These are phyloP conservation scores for Oreochromis aureus DNA, from an alignment of 2,113 vertebrate species.

Conservation along the genomic window DNA sequence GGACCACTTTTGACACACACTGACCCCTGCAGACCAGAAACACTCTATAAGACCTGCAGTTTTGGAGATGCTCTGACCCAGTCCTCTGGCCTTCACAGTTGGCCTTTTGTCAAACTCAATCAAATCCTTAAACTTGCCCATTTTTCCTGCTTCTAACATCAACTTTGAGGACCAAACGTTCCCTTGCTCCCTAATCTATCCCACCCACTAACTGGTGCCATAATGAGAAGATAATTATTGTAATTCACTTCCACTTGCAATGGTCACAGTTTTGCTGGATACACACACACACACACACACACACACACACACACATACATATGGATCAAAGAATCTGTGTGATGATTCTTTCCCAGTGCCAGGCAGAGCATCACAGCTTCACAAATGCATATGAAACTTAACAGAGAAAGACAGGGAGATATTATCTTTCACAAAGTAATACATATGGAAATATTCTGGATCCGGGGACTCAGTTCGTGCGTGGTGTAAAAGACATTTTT, in stretches of 20 bases:
- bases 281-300: rapidly evolving
- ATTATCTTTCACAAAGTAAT: not conserved
- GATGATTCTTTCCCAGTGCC: not conserved
- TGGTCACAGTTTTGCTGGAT: not conserved
- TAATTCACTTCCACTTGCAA: not conserved
- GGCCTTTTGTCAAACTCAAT: not conserved
- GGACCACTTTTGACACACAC: not conserved
- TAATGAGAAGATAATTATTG: not conserved
- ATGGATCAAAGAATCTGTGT: not conserved
- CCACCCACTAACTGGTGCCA: not conserved
- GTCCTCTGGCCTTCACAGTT: not conserved
- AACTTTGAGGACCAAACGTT: not conserved
- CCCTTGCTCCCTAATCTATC: not conserved
- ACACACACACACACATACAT: not conserved
- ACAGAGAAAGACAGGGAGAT: not conserved
- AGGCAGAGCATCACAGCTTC: not conserved
- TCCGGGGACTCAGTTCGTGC: rapidly evolving
- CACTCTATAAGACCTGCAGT: rapidly evolving
- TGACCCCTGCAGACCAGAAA: rapidly evolving
- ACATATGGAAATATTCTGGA: not conserved
- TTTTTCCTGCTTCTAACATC: not conserved
- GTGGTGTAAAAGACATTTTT: not conserved
- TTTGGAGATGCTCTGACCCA: not conserved
- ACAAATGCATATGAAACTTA: not conserved
- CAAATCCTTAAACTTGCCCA: not conserved